A percentile compares a stretch with the other conserved stretches of the same genome.
Evolutionary conservation across 2,797 vertebrate genomes (phyloP).

Genomic region (Antennarius maculatus): DNA sequence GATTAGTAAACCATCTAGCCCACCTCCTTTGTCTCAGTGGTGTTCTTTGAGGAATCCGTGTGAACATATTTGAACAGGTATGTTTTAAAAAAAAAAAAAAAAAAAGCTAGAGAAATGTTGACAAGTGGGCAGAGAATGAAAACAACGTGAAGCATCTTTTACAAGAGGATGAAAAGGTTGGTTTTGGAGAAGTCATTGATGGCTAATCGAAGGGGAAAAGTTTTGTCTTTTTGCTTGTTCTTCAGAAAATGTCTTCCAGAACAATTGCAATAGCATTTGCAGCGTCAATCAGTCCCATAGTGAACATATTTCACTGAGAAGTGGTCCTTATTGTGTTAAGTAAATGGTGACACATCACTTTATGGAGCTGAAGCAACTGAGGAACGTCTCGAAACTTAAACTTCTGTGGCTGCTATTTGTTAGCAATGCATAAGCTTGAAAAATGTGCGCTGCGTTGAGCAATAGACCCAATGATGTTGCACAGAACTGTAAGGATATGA

Average conservation of each 20-base stretch:
- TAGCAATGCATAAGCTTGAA: constrained; percentile 37
- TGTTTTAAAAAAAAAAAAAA: constrained; percentile 26
- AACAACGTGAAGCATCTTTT: not conserved
- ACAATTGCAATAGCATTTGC: constrained; percentile 44
- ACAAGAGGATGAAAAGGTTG: constrained; percentile 7
- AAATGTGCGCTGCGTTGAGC: constrained; percentile 38
- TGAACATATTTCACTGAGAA: constrained; percentile 45
- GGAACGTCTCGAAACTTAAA: constrained; percentile 61
- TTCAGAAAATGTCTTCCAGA: constrained; percentile 68
- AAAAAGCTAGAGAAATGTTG: constrained; percentile 23
- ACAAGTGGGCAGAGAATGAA: constrained; percentile 19
- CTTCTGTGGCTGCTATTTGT: constrained; percentile 40
- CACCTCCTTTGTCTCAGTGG: constrained; percentile 2
- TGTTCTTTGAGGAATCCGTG: constrained; percentile 17
- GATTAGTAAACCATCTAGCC: constrained; percentile 22
- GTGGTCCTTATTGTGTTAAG: constrained; percentile 46
- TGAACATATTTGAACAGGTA: constrained; percentile 34
- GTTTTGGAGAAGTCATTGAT: constrained; percentile 54
- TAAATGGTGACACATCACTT: constrained; percentile 33
- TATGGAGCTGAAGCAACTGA: constrained; percentile 44
- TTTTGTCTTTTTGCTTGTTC: constrained; percentile 25
- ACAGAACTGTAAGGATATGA: constrained; percentile 66
- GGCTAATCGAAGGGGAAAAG: constrained; percentile 46
- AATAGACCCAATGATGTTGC: constrained; percentile 64
- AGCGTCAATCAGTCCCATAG: constrained; percentile 49